These are phyloP conservation scores for Drosophila prolongata DNA, from an alignment of 2,888 invertebrate genomes.

Conservation along the genomic window DNA sequence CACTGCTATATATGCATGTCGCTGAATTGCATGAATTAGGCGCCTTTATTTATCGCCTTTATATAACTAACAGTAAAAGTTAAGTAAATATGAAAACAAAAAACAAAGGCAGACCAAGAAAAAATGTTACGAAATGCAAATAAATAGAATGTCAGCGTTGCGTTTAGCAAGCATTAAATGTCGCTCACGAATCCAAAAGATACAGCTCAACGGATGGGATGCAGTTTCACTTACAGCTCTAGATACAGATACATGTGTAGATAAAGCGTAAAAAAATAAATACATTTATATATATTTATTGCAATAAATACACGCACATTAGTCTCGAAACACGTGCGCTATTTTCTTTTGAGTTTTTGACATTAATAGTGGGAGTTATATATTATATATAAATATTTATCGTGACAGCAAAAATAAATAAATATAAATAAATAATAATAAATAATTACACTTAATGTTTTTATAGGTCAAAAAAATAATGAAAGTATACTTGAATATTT, in stretches of 20 bases:
- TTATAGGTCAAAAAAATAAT: no score
- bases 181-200: slow-evolving; percentile 19
- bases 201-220: slow-evolving; percentile 12
- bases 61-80: slow-evolving; percentile 38
- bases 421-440: no score
- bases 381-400: background rate
- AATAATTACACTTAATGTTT: no score
- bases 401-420: background rate
- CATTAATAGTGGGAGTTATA: background rate
- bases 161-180: slow-evolving; percentile 27
- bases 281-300: background rate
- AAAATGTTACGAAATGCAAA: slow-evolving; percentile 56
- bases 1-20: slow-evolving; percentile 17
- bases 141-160: slow-evolving; percentile 43
- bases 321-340: background rate
- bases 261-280: background rate
- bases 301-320: background rate
- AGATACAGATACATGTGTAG: slow-evolving; percentile 8
- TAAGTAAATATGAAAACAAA: slow-evolving; percentile 27
- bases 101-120: slow-evolving; percentile 7
- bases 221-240: slow-evolving; percentile 6
- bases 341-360: background rate
- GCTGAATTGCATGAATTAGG: slow-evolving; percentile 64
- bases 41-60: slow-evolving; percentile 53
- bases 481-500: no score